Base-by-base conservation (phyloP, 2,888 invertebrate genomes). In the Drosophila atripex region DNA sequence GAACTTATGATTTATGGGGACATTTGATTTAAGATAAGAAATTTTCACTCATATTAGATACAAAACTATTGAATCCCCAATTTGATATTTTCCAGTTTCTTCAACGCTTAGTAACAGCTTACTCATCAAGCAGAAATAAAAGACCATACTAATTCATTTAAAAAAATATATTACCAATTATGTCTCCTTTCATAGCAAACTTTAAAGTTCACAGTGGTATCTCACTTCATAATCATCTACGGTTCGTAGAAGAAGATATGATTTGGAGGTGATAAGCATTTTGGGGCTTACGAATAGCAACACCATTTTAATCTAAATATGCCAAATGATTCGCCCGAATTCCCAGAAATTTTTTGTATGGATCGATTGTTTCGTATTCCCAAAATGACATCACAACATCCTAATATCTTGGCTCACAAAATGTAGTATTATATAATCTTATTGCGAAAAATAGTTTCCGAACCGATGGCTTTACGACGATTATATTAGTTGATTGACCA, bases 401-500 rank as follows among this genome's bases (percentile, higher is more conserved):
- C 7, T 28, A 8, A 7, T 28, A 28, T 28, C 8, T 28, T n/a
- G n/a, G 35, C 5, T 35, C 5, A n/a, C 1, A n/a, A 35, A 35
- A 2, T 35, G 14, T 4, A 14, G n/a, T 35, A 5, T 32, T 32
- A 32, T 35, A 5, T 32, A n/a, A 32, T n/a, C 32, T 32, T n/a
- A 12, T 32, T 32, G n/a, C 8, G n/a, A 18, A 32, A 23, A 49
- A 25, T 35, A n/a, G 14, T 63, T 61, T 43, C 7, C 12, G 21
- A 16, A 16, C 21, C 43, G 43, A 63, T 30, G 59, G 28, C 46
- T 30, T 35, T 14, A n/a, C 35, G n/a, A 14, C n/a, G 14, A 35
- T 7, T 35, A n/a, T 35, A 14, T 35, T 14, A 30, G 18, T 7
- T 16, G 16, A 28, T 49, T 30, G 16, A 16, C 14, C 14, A 49